Percentiles rank a stretch among this genome's conserved stretches.
phyloP scores from a whole-genome alignment of 2,113 vertebrate species.

The Eidolon helvum region DNA sequence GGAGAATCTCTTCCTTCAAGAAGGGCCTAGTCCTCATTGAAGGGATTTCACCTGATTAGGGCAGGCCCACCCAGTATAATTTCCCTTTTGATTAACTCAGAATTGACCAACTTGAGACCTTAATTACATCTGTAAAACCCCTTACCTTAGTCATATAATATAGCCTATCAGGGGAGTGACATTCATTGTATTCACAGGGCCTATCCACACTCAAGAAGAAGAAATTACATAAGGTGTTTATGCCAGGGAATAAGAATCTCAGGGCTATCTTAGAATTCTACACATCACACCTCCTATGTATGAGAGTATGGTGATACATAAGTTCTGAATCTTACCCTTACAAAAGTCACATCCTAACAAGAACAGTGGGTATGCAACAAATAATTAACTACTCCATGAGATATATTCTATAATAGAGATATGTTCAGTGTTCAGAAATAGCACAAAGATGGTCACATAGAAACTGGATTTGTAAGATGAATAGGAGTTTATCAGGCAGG shows the following conservation, averaged over 20 bases:
- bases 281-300: neutral
- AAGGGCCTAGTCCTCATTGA: neutral
- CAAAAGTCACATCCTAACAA: neutral
- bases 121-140: neutral
- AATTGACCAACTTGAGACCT: neutral
- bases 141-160: neutral
- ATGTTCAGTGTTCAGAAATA: neutral
- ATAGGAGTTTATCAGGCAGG: neutral
- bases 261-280: neutral
- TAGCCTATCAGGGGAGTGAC: neutral
- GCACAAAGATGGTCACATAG: neutral
- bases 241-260: neutral
- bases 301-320: neutral
- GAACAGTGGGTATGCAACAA: neutral
- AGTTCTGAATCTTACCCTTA: neutral
- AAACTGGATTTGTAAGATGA: neutral
- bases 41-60: neutral
- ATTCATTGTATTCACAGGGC: neutral
- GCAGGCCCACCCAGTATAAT: neutral
- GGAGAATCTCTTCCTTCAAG: neutral
- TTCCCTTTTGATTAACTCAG: neutral
- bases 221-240: neutral
- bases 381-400: neutral
- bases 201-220: neutral
- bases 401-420: neutral